These are phyloP conservation scores for Dicrostonyx torquatus DNA, from an alignment of 2,797 vertebrate species.

Conservation along the genomic window DNA sequence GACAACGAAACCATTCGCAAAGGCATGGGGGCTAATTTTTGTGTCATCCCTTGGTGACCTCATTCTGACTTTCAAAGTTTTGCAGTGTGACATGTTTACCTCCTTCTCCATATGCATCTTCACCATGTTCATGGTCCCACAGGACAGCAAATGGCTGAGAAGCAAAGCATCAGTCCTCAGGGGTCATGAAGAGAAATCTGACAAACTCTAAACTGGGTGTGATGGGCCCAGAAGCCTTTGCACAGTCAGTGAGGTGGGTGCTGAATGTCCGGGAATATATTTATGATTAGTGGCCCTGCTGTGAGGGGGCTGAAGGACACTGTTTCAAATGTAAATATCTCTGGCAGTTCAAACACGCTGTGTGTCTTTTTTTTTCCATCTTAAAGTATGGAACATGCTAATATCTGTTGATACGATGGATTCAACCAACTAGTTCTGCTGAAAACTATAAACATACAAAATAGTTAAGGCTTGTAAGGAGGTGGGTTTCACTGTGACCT, in stretches of 20 bases:
- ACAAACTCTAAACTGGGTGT: background rate
- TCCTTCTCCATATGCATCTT: background rate
- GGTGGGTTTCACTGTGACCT: background rate
- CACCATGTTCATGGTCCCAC: background rate
- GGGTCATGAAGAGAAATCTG: conserved; percentile 42
- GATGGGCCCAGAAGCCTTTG: background rate
- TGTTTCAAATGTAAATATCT: background rate
- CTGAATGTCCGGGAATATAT: background rate
- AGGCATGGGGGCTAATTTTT: background rate
- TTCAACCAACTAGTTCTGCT: background rate
- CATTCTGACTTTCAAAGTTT: background rate
- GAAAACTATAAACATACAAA: background rate
- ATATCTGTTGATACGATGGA: background rate
- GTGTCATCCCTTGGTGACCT: background rate
- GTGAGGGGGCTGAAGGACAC: background rate
- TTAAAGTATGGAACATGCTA: background rate
- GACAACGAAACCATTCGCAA: background rate
- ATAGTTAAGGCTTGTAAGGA: background rate
- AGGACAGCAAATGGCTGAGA: background rate
- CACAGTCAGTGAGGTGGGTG: background rate
- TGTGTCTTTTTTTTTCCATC: background rate
- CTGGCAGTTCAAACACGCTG: background rate
- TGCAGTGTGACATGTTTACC: background rate
- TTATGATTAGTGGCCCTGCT: background rate
- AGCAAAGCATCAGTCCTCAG: conserved; percentile 41